Conservation (phyloP, 2,888 invertebrate species). For the Mantis religiosa region DNA sequence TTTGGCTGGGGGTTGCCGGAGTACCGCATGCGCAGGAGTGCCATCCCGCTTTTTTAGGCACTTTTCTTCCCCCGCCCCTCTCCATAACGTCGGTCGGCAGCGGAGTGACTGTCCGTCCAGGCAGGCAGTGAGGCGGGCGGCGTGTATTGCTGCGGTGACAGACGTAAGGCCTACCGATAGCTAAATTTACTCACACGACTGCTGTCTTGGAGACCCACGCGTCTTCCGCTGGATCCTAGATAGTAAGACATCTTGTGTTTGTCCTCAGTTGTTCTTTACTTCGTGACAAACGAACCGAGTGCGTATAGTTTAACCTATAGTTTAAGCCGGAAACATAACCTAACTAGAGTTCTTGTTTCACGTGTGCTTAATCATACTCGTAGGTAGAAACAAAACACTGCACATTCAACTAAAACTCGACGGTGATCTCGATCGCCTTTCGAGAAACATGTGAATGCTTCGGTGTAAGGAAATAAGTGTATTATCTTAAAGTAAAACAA, state of each 20-base stretch:
- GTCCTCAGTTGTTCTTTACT: background rate
- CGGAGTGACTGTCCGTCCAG: background rate
- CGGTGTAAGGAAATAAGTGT: background rate
- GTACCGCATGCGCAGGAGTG: background rate
- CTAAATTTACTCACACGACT: background rate
- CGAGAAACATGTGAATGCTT: background rate
- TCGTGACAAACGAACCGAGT: background rate
- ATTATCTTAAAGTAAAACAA: background rate
- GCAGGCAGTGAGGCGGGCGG: background rate
- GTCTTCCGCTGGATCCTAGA: background rate
- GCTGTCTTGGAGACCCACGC: background rate
- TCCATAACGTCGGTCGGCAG: background rate
- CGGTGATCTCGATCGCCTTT: background rate
- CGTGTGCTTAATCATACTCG: background rate
- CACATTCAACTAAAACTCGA: background rate
- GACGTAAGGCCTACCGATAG: background rate
- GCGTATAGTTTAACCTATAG: background rate
- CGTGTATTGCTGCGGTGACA: background rate
- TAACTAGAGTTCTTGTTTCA: background rate
- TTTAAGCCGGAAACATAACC: background rate
- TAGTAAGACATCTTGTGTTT: background rate
- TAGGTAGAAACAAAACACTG: background rate
- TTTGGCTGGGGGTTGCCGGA: background rate
- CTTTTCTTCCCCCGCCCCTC: background rate
- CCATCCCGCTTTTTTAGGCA: background rate